Percentiles rank a stretch among this genome's conserved stretches.
Evolutionary conservation across 2,113 vertebrate species (phyloP).

Genomic region (Talpa occidentalis): DNA sequence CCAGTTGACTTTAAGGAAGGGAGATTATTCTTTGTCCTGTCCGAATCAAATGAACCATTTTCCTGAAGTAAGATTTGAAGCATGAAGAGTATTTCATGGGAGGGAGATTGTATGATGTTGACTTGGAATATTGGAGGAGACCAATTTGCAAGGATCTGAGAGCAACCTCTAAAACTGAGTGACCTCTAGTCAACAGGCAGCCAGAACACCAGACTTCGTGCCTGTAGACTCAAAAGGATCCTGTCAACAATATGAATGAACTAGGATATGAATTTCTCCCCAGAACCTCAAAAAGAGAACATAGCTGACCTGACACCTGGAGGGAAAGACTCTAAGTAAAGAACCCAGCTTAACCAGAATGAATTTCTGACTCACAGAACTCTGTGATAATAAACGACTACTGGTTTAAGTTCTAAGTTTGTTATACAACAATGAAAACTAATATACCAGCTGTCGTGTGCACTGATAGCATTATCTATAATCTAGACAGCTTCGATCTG

Average conservation of each 20-base stretch:
- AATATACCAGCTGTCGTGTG: background rate
- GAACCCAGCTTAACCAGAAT: background rate
- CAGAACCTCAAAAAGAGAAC: background rate
- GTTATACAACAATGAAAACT: background rate
- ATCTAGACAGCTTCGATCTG: background rate
- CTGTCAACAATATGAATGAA: background rate
- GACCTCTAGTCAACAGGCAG: too few relatives aligned
- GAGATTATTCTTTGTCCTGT: background rate
- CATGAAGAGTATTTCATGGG: background rate
- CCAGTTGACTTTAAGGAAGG: background rate
- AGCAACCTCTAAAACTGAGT: background rate
- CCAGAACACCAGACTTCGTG: background rate
- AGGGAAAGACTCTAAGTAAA: background rate
- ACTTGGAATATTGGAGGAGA: background rate
- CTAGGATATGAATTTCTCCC: background rate
- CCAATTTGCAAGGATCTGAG: background rate
- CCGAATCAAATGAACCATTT: background rate
- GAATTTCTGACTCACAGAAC: background rate
- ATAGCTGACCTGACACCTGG: background rate
- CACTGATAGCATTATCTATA: background rate
- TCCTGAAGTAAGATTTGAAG: background rate
- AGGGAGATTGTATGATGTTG: background rate
- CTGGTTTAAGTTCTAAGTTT: background rate
- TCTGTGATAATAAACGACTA: background rate
- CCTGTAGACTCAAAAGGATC: background rate